Evolutionary conservation across 30 jellyfish, hydroid and myxozoan species (phyloP).

Genomic region (Aurelia aurita): DNA sequence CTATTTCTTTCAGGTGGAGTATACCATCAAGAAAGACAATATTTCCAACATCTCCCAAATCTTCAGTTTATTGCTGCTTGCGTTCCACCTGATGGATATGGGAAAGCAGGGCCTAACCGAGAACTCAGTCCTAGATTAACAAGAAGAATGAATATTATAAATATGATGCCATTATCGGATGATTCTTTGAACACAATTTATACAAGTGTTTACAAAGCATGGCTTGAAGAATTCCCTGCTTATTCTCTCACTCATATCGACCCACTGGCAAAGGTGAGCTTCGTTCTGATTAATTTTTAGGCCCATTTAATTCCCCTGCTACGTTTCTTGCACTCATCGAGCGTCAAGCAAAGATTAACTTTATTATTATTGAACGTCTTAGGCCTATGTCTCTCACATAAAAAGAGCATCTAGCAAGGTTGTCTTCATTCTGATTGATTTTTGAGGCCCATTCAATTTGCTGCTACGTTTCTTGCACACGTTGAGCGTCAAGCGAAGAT

Average conservation of each 20-base stretch:
- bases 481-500: no score
- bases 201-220: slow-evolving; percentile 64
- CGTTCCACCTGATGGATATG: slow-evolving; percentile 25
- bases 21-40: slow-evolving; percentile 62
- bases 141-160: slow-evolving; percentile 52
- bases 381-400: no score
- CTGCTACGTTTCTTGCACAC: no score
- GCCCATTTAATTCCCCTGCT: not conserved
- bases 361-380: no score
- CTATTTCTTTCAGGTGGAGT: slow-evolving; percentile 72
- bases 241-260: slow-evolving; percentile 64
- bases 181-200: slow-evolving; percentile 59
- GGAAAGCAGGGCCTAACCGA: not conserved
- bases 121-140: slow-evolving; percentile 40
- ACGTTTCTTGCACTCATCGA: no score
- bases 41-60: slow-evolving; percentile 76
- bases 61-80: slow-evolving; percentile 74
- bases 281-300: not conserved
- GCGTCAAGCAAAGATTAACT: not conserved
- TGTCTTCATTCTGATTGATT: not conserved
- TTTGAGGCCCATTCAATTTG: no score
- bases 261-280: slow-evolving; percentile 72
- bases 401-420: no score
- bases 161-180: slow-evolving; percentile 21
- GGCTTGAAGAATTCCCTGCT: slow-evolving; percentile 84